phyloP scores from a whole-genome alignment of 1,140 invertebrate species.

The Euwallacea fornicatus region DNA sequence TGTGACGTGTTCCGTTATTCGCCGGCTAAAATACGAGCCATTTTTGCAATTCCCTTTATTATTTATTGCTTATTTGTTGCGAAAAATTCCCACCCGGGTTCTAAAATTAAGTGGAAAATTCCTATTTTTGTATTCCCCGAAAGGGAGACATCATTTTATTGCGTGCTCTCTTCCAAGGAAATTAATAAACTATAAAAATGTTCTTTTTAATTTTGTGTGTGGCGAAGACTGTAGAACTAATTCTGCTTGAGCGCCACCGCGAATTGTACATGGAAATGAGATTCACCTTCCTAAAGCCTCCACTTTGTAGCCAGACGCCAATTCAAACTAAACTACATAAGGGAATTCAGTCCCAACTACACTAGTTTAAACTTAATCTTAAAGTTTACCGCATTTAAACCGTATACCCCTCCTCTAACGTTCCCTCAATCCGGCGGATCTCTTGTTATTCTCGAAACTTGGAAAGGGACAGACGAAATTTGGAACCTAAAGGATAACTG shows the following conservation, averaged over 20 bases:
- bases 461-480: not conserved
- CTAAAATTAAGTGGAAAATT: constrained; percentile 9
- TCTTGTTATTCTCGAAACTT: constrained; percentile 23
- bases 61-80: constrained; percentile 24
- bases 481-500: no score
- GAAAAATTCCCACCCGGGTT: constrained; percentile 9
- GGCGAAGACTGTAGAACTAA: no score
- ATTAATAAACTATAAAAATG: no score
- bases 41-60: constrained; percentile 21
- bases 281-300: no score
- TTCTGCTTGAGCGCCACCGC: no score
- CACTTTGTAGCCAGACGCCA: not conserved
- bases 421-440: constrained; percentile 17
- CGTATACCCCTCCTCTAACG: constrained; percentile 24
- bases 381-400: constrained; percentile 32
- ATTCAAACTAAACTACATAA: constrained; percentile 16
- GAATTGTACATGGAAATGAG: no score
- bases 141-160: no score
- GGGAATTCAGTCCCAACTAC: constrained; percentile 22
- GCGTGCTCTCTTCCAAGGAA: no score
- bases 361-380: constrained; percentile 36
- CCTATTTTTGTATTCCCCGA: no score
- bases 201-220: no score
- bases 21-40: constrained; percentile 7
- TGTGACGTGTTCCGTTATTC: constrained; percentile 24